These are phyloP conservation scores for Diglossa cyanea DNA, from an alignment of 2,797 vertebrate species.

Conservation along the genomic window DNA sequence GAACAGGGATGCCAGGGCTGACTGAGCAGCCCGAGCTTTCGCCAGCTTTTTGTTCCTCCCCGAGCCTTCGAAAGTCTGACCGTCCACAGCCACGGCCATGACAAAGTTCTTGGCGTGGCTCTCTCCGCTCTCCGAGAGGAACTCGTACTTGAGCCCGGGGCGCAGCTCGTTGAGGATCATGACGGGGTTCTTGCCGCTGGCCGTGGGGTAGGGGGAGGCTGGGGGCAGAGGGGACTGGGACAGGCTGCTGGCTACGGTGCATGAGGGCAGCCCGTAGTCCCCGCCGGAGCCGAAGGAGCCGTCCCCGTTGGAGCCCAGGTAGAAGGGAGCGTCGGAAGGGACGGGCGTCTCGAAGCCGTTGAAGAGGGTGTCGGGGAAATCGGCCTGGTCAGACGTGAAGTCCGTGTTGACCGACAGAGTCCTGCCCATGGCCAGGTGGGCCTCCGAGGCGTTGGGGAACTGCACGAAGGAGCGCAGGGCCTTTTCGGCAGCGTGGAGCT, in stretches of 20 bases:
- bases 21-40: conserved; percentile 94
- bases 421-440: conserved; percentile 95
- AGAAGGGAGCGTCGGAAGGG: conserved; percentile 84
- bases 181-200: conserved; percentile 94
- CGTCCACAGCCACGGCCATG: conserved; percentile 94
- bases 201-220: conserved; percentile 80
- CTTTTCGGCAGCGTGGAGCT: conserved; percentile 93
- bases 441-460: conserved; percentile 96
- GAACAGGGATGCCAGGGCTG: conserved; percentile 90
- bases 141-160: conserved; percentile 94
- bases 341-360: conserved; percentile 93
- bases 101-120: conserved; percentile 98
- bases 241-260: conserved; percentile 76
- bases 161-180: conserved; percentile 98
- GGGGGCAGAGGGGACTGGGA: conserved; percentile 84
- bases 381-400: conserved; percentile 96
- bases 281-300: conserved; percentile 84
- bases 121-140: conserved; percentile 95
- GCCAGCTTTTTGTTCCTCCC: conserved; percentile 98
- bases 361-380: conserved; percentile 95
- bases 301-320: conserved; percentile 88
- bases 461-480: conserved; percentile 95
- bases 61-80: conserved; percentile 93
- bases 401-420: conserved; percentile 90
- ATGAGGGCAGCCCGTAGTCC: conserved; percentile 82